phyloP scores from a whole-genome alignment of 2,888 invertebrate species.

The Drosophila neoperkinsi region DNA sequence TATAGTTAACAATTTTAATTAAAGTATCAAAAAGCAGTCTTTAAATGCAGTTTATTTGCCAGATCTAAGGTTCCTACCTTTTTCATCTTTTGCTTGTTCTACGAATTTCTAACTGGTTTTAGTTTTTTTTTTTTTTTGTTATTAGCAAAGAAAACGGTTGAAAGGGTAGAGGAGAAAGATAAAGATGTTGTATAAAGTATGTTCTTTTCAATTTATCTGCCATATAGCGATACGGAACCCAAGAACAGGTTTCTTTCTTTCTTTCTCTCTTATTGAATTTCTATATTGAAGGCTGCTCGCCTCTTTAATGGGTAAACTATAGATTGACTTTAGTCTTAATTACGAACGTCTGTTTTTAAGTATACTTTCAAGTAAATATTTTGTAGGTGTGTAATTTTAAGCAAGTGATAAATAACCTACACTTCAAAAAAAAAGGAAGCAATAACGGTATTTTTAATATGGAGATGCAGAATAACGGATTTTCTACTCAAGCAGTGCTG shows the following conservation, averaged over 20 bases:
- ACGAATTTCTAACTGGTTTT: constrained; percentile 52
- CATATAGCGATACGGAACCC: constrained; percentile 27
- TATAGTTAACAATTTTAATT: background rate
- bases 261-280: constrained; percentile 7
- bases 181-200: constrained; percentile 19
- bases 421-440: background rate
- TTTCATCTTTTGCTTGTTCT: constrained; percentile 13
- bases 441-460: background rate
- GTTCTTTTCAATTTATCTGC: constrained; percentile 47
- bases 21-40: background rate
- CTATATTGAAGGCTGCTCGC: constrained; percentile 6
- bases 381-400: background rate
- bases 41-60: background rate
- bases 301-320: constrained; percentile 10
- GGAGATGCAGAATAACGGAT: background rate
- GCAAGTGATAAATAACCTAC: background rate
- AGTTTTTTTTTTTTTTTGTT: constrained; percentile 11
- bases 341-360: background rate
- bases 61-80: background rate
- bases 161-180: constrained; percentile 26
- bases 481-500: background rate
- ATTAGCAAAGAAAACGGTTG: constrained; percentile 29
- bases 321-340: constrained; percentile 20
- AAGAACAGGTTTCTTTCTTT: constrained; percentile 40
- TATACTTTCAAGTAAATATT: background rate